Conservation (phyloP, 1,140 invertebrate species). For the Aphelenchoides avenae region DNA sequence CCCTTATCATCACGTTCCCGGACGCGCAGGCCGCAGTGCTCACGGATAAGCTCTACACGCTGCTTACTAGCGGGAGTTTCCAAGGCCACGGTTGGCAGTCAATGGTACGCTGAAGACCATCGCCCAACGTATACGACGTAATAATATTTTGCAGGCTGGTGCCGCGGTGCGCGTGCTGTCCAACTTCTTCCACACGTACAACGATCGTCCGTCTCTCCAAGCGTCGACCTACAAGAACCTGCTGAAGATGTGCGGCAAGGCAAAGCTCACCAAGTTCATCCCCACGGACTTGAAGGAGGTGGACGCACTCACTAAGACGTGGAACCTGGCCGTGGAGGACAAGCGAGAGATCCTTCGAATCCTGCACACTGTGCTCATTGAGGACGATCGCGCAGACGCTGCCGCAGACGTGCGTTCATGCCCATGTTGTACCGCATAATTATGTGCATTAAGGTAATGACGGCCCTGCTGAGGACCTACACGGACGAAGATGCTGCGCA, state of each 20-base stretch:
- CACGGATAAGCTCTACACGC: constrained; percentile 32
- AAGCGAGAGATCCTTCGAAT: constrained; percentile 38
- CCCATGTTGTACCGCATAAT: constrained; percentile 33
- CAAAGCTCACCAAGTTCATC: constrained; percentile 28
- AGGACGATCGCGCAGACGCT: constrained; percentile 32
- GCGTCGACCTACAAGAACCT: constrained; percentile 27
- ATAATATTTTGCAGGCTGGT: constrained; percentile 36
- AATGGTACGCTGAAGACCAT: constrained; percentile 19
- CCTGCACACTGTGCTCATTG: constrained; percentile 30
- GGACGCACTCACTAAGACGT: constrained; percentile 21
- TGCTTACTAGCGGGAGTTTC: constrained; percentile 22
- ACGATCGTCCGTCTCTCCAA: constrained; percentile 24
- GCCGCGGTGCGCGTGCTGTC: constrained; percentile 43
- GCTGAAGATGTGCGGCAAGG: constrained; percentile 27
- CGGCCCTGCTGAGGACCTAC: constrained; percentile 45
- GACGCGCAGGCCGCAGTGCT: constrained; percentile 24
- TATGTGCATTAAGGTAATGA: constrained; percentile 51
- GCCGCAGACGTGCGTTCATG: constrained; percentile 44
- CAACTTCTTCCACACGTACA: constrained; percentile 39
- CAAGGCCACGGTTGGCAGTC: constrained; percentile 38
- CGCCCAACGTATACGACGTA: neutral
- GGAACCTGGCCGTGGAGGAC: constrained; percentile 27
- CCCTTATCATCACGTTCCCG: constrained; percentile 29
- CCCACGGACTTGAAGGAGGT: constrained; percentile 30
- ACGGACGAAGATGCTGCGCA: constrained; percentile 36